Percentiles rank a stretch among this genome's conserved stretches.
Evolutionary conservation across 2,797 vertebrate species (phyloP).

Genomic region (Semaprochilodus insignis): DNA sequence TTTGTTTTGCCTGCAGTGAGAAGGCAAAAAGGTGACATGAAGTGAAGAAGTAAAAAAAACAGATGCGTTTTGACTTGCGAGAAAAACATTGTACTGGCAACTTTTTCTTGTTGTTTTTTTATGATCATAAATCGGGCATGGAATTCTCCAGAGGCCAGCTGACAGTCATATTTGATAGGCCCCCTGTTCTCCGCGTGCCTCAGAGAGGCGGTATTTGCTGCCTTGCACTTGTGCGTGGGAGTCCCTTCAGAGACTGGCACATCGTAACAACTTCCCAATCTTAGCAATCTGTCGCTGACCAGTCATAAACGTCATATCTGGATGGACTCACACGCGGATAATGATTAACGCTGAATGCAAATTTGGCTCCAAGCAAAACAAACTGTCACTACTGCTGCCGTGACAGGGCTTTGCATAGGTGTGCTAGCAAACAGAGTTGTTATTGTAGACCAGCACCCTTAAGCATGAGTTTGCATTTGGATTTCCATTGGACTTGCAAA

Average conservation of each 20-base stretch:
- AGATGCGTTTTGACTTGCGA: conserved; percentile 52
- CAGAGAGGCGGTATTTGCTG: conserved; percentile 48
- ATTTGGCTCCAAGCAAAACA: conserved; percentile 52
- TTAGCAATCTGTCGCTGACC: conserved; percentile 19
- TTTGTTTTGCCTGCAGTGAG: conserved; percentile 78
- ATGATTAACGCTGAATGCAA: conserved; percentile 50
- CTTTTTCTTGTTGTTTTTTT: conserved; percentile 51
- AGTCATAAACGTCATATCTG: conserved; percentile 22
- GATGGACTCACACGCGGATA: conserved; percentile 28
- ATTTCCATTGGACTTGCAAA: conserved; percentile 48
- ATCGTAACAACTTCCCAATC: conserved; percentile 49
- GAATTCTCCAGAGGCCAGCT: conserved; percentile 62
- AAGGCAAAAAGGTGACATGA: conserved; percentile 76
- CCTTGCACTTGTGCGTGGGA: conserved; percentile 43
- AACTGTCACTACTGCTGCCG: conserved; percentile 37
- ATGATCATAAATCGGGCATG: conserved; percentile 71
- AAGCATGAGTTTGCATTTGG: conserved; percentile 32
- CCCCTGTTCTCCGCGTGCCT: conserved; percentile 69
- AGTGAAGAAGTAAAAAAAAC: conserved; percentile 56
- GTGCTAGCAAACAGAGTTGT: conserved; percentile 12
- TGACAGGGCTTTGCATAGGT: conserved; percentile 51
- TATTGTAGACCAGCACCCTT: conserved; percentile 20
- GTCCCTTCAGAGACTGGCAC: conserved; percentile 44
- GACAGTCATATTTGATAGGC: conserved; percentile 70
- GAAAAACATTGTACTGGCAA: conserved; percentile 56